Evolutionary conservation across 2,797 vertebrate species (phyloP), one percentile per base, ranked within the genome.

Genomic region (Clarias pachynema): DNA sequence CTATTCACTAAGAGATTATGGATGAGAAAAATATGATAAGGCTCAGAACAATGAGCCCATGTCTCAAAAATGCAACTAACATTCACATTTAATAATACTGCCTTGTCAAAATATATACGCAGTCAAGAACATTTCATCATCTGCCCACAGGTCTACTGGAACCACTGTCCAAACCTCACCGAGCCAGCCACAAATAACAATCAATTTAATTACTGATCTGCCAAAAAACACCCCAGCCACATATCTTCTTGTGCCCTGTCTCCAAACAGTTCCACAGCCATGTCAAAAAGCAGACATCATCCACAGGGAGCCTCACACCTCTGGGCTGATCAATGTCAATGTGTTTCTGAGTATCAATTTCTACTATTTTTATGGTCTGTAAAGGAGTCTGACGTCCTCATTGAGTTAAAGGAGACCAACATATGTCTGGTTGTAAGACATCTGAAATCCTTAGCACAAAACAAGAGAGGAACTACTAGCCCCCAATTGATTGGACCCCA

Each of bases 361-460:
- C 7, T 18, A 14, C 29, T 60, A 77, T 60, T 79, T 63, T 8
- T 24, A 26, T 18, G 6, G 34, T 26, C 22, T 79, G 24, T 14
- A 44, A 3, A 44, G 24, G 24, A 2, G 1, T 63, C 57, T 26
- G 77, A 44, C 6, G 15, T 62, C 15, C 6, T 44, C 24, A 44
- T 2, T 63, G 77, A 40, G 16, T 6, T 44, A 60, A 44, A 26
- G 59, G 24, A 79, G 26, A 63, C 7, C 37, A 44, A 37, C 34
- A 79, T 40, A 78, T 22, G n/a, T 78, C 12, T 78, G 31, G 20
- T 78, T 62, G 31, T 59, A 60, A 59, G 75, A 78, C 75, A 34
- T 62, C 34, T 60, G 14, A 62, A 37, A 79, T 60, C 37, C 57
- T 10, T 49, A 49, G 10, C 44, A 12, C 10, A 49, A 49, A 49